These are phyloP conservation scores for Palythoa grandiflora DNA, from an alignment of 92 coral and sea anemone genomes.

Conservation along the genomic window DNA sequence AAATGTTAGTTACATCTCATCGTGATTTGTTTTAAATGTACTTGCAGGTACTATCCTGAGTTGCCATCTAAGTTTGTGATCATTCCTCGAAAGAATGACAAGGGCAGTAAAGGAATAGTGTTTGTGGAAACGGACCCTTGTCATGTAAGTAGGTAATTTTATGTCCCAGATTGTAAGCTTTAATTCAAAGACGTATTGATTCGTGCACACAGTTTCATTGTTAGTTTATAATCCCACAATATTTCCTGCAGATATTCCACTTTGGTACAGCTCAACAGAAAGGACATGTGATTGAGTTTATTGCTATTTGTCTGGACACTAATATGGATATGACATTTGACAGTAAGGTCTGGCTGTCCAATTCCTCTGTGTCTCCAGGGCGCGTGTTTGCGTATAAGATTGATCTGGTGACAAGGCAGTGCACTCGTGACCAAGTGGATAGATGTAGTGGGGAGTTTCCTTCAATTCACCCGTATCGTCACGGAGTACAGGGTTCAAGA, in stretches of 20 bases:
- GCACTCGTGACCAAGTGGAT: conserved; percentile 73
- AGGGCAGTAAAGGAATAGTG: conserved; percentile 53
- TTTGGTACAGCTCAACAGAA: conserved; percentile 85
- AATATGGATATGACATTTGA: conserved; percentile 88
- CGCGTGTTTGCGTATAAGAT: conserved; percentile 66
- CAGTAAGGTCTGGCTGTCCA: conserved; percentile 77
- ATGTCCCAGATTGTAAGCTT: too few species aligned
- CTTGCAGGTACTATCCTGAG: conserved; percentile 67
- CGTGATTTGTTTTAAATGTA: neutral
- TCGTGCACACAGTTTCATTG: too few species aligned
- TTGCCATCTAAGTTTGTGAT: conserved; percentile 89
- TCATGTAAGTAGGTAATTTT: conserved; percentile 70
- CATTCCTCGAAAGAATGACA: conserved; percentile 70
- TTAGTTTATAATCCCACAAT: neutral
- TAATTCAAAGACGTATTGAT: too few species aligned
- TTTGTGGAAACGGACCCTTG: conserved; percentile 89
- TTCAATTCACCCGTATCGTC: conserved; percentile 77
- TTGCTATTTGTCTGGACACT: conserved; percentile 85
- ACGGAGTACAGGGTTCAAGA: conserved; percentile 78
- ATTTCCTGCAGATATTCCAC: conserved; percentile 75
- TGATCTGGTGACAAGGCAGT: conserved; percentile 63
- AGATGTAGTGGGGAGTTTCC: conserved; percentile 84
- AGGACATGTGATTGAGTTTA: conserved; percentile 65
- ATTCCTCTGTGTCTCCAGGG: conserved; percentile 87
- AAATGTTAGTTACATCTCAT: neutral